Conservation (phyloP, 2,797 vertebrate genomes). For the Lagocephalus sceleratus region DNA sequence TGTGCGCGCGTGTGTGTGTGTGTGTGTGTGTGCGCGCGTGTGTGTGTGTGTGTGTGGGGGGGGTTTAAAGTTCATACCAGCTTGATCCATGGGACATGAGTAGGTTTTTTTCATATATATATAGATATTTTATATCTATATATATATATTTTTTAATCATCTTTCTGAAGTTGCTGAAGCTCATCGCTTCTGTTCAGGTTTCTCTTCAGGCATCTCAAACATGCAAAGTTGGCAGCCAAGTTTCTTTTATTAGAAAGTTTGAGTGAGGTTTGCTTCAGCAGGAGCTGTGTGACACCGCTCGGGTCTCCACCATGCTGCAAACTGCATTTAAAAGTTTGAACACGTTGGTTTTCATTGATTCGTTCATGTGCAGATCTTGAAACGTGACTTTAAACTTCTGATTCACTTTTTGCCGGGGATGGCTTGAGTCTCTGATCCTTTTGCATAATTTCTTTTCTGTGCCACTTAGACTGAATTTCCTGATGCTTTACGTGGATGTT, state of each 20-base stretch:
- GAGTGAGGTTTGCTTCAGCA: not conserved
- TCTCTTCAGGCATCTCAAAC: not conserved
- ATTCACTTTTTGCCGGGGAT: no score
- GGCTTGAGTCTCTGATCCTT: no score
- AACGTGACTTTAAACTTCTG: no score
- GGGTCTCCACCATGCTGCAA: no score
- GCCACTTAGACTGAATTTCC: not conserved
- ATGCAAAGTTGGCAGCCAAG: not conserved
- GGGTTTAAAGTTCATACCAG: constrained; percentile 16
- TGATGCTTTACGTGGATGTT: not conserved
- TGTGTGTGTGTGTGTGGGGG: no score
- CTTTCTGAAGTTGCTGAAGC: not conserved
- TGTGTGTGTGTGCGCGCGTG: no score
- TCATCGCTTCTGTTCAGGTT: not conserved
- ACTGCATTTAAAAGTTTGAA: no score
- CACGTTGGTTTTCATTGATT: no score
- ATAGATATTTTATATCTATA: no score
- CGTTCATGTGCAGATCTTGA: no score
- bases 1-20: no score
- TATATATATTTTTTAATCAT: constrained; percentile 1
- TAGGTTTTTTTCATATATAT: not conserved
- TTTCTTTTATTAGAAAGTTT: not conserved
- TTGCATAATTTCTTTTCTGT: not conserved
- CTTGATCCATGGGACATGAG: constrained; percentile 6
- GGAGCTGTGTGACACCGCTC: no score